Evolutionary conservation across 2,797 vertebrate genomes (phyloP), one percentile per base, ranked within the genome.

Genomic region (Sphenodon punctatus): DNA sequence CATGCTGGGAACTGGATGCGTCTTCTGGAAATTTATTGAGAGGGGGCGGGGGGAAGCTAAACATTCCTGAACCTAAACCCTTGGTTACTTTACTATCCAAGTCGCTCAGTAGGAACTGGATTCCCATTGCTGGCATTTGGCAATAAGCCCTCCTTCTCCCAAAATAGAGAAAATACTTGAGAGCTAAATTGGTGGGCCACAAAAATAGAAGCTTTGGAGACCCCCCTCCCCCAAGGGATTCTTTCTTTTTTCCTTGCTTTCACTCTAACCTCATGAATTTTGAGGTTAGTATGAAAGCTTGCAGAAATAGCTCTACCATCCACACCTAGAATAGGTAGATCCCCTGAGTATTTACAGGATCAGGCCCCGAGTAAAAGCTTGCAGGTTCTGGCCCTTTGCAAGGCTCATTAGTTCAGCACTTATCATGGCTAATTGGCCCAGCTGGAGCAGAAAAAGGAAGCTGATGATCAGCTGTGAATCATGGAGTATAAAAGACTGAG

Each of bases 11-110:
- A 87, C 8, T 68, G 86, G 90, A 80, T 75, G 91, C n/a, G 48
- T 84, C 67, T 79, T 83, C 74, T 74, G 90, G 81, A 84, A 77
- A 91, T 90, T 85, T 89, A 84, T 41, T 90, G 75, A 85, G 32
- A 86, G 93, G 86, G 55, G n/a, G n/a, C n/a, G n/a, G 80, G 78
- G 67, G 77, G 49, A 78, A n/a, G 63, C 43, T 67, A 83, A 91
- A 93, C 91, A 75, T 83, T 71, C 64, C 80, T 75, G 45, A 91
- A 38, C 61, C 77, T 78, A 70, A 61, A 61, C 89, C 34, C 17
- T 88, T 80, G 87, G 88, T 87, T n/a, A n/a, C n/a, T n/a, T 34
- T 85, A 32, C 46, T 53, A 60, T 59, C 56, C 27, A 30, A 6
- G 4, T 36, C 86, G 72, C 53, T 89, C 22, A 22, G 0, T 0